Percentiles rank a stretch among this genome's conserved stretches.
These are phyloP conservation scores for Salarias fasciatus DNA, from an alignment of 2,797 vertebrate genomes.

Conservation along the genomic window DNA sequence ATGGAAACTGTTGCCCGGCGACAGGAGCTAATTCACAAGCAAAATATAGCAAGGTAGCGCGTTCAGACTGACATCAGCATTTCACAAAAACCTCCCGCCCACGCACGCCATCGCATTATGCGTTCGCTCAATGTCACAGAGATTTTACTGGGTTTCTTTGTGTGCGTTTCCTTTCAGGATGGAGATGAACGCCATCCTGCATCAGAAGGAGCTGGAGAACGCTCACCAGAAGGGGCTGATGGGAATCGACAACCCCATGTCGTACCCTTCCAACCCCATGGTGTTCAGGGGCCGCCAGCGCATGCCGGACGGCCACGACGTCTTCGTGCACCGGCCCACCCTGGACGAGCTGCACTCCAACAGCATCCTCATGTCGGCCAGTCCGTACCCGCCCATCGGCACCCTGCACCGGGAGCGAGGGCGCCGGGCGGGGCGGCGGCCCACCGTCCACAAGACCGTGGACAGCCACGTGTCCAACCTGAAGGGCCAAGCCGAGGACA, in stretches of 20 bases:
- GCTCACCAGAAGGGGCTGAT: slow-evolving; percentile 89
- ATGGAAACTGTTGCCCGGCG: slow-evolving; percentile 91
- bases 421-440: slow-evolving; percentile 83
- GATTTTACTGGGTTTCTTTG: neutral
- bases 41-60: slow-evolving; percentile 92
- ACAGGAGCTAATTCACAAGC: slow-evolving; percentile 95
- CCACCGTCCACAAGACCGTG: slow-evolving; percentile 82
- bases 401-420: slow-evolving; percentile 89
- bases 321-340: slow-evolving; percentile 86
- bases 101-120: neutral
- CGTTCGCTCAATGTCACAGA: too few relatives aligned
- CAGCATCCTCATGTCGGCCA: slow-evolving; percentile 85
- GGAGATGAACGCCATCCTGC: slow-evolving; percentile 96
- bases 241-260: slow-evolving; percentile 85
- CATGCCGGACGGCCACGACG: slow-evolving; percentile 86
- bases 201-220: slow-evolving; percentile 94
- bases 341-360: slow-evolving; percentile 89
- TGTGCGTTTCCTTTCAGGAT: slow-evolving; percentile 78
- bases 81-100: slow-evolving; percentile 22
- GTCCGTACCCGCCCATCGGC: slow-evolving; percentile 86
- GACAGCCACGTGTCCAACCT: slow-evolving; percentile 74
- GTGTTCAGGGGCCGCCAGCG: slow-evolving; percentile 86
- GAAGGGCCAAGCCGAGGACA: slow-evolving; percentile 86
- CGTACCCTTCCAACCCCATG: slow-evolving; percentile 84
- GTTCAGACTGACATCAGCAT: slow-evolving; percentile 7